Conservation (phyloP, 1,140 invertebrate species). For the Halesus radiatus region DNA sequence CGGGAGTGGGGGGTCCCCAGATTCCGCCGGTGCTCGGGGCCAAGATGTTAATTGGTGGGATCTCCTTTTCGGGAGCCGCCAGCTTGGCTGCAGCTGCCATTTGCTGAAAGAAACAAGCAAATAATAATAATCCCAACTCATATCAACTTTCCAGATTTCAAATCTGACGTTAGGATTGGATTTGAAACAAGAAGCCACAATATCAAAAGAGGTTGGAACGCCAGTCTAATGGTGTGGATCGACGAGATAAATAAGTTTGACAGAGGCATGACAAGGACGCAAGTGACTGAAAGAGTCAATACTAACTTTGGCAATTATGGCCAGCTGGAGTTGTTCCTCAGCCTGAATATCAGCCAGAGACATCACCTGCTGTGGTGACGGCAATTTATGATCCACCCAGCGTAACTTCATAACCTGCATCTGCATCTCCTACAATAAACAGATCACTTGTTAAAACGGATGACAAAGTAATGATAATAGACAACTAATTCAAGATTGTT, state of each 20-base stretch:
- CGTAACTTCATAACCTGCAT: not conserved
- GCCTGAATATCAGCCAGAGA: constrained; percentile 51
- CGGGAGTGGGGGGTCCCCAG: constrained; percentile 35
- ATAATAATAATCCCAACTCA: not conserved
- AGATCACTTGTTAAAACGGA: not conserved
- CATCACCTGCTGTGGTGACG: constrained; percentile 21
- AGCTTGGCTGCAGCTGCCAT: not conserved
- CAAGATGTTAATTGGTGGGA: not conserved
- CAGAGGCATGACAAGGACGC: too few species aligned
- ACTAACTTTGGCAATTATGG: not conserved
- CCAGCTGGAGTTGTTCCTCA: constrained; percentile 44
- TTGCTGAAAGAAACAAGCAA: not conserved
- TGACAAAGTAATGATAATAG: not conserved
- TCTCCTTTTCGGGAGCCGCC: not conserved
- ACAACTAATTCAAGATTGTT: too few species aligned
- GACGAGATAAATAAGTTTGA: too few species aligned
- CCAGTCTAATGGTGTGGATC: too few species aligned
- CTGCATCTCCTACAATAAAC: constrained; percentile 12
- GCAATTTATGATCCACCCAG: constrained; percentile 33
- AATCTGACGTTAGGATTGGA: too few species aligned
- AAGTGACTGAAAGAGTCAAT: not conserved
- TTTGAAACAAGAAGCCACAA: too few species aligned
- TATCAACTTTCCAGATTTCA: too few species aligned
- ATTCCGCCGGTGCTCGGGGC: constrained; percentile 7
- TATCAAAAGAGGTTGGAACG: too few species aligned